These are phyloP conservation scores for Epinephelus cyanopodus DNA, from an alignment of 2,113 vertebrate species.

Conservation along the genomic window DNA sequence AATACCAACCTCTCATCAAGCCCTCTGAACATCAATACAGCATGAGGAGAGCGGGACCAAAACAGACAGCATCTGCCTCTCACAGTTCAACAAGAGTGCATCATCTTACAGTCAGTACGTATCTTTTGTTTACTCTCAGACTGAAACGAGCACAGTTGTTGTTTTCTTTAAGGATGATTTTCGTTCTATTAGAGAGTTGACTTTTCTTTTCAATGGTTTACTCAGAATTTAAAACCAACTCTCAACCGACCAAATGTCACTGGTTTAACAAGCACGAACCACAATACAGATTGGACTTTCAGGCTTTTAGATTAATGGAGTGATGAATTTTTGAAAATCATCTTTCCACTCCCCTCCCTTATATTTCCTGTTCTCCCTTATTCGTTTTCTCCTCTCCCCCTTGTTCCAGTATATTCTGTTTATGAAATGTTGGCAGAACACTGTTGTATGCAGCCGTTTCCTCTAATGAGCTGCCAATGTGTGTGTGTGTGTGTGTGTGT, in stretches of 20 bases:
- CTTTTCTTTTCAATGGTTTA: background rate
- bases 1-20: slow-evolving; percentile 35
- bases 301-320: background rate
- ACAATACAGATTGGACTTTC: background rate
- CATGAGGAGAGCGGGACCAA: background rate
- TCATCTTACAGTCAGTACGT: background rate
- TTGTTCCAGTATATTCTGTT: slow-evolving; percentile 46
- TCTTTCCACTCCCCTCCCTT: background rate
- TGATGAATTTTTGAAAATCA: background rate
- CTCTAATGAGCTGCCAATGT: slow-evolving; percentile 73
- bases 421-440: slow-evolving; percentile 64
- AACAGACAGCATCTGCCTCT: background rate
- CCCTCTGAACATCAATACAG: slow-evolving; percentile 37
- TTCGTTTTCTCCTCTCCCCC: background rate
- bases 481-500: slow-evolving; percentile 27
- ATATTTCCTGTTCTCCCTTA: background rate
- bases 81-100: background rate
- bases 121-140: background rate
- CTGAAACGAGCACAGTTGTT: background rate
- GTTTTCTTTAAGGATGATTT: background rate
- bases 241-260: background rate
- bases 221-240: background rate
- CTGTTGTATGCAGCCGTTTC: slow-evolving; percentile 49
- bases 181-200: background rate
- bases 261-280: background rate